phyloP scores from a whole-genome alignment of 2,797 vertebrate genomes.

The Lagocephalus sceleratus region DNA sequence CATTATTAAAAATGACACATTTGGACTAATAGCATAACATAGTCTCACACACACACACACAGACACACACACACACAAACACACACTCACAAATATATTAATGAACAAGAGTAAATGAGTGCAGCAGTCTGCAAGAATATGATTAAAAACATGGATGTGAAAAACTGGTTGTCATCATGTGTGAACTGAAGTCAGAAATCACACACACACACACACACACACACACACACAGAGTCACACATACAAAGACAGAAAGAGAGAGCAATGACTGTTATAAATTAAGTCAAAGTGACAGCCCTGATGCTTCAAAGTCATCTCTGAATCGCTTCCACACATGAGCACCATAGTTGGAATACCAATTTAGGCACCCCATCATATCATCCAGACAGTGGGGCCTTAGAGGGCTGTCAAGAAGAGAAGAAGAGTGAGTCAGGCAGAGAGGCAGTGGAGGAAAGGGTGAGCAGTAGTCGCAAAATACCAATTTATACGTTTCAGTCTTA shows the following conservation, averaged over 20 bases:
- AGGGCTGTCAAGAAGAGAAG: background rate
- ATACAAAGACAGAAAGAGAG: conserved; percentile 1
- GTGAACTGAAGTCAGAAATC: conserved; percentile 13
- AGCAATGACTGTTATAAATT: conserved; percentile 54
- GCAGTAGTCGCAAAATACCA: conserved; percentile 21
- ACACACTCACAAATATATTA: background rate
- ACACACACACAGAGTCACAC: background rate
- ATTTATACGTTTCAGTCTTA: conserved; percentile 39
- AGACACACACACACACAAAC: background rate
- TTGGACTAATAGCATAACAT: too few species aligned
- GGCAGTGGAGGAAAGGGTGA: conserved; percentile 5
- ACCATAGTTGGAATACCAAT: conserved; percentile 58
- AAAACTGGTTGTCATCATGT: conserved; percentile 2
- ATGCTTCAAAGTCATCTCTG: conserved; percentile 70
- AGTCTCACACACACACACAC: background rate
- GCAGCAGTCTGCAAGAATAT: conserved; percentile 35
- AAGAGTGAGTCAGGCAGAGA: background rate
- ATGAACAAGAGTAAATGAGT: conserved; percentile 5
- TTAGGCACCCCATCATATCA: conserved; percentile 43
- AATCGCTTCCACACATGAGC: conserved; percentile 58
- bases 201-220: conserved; percentile 12
- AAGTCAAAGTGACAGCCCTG: conserved; percentile 43
- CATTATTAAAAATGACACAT: too few species aligned
- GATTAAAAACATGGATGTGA: conserved; percentile 38
- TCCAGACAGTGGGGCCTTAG: conserved; percentile 9